Evolutionary conservation across 2,113 vertebrate genomes (phyloP).

Genomic region (Seriola quinqueradiata): DNA sequence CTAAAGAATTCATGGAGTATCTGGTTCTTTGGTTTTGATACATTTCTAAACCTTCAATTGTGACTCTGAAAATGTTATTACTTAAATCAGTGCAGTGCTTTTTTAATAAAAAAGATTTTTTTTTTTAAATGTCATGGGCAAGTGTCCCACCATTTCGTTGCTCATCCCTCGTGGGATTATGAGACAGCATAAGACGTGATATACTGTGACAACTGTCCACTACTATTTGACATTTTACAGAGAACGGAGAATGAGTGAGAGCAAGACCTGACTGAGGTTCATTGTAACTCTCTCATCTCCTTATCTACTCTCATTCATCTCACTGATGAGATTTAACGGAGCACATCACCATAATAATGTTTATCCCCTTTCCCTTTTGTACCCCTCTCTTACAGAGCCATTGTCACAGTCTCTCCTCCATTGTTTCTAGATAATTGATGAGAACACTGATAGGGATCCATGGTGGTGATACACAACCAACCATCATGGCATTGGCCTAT

Average conservation of each 20-base stretch:
- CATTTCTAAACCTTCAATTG: background rate
- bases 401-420: slow-evolving; percentile 6
- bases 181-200: background rate
- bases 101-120: background rate
- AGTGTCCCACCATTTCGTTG: background rate
- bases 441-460: slow-evolving; percentile 16
- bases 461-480: slow-evolving; percentile 21
- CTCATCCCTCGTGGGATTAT: background rate
- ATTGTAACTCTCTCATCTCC: slow-evolving; percentile 21
- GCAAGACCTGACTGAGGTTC: slow-evolving; percentile 12
- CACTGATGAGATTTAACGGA: slow-evolving; percentile 63
- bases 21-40: no score
- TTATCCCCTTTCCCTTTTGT: slow-evolving; percentile 14
- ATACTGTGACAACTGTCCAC: background rate
- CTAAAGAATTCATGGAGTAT: no score
- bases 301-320: slow-evolving; percentile 61
- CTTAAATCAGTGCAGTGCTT: background rate
- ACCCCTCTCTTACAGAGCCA: background rate
- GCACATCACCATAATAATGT: slow-evolving; percentile 26
- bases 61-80: background rate
- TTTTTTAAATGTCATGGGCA: background rate
- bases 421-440: slow-evolving; percentile 34
- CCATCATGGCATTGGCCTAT: slow-evolving; percentile 49
- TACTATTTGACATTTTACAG: slow-evolving; percentile 23
- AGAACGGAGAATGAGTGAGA: slow-evolving; percentile 20